These are phyloP conservation scores for Cataglyphis rosenhaueri DNA, from an alignment of 2,888 invertebrate genomes.

Conservation along the genomic window DNA sequence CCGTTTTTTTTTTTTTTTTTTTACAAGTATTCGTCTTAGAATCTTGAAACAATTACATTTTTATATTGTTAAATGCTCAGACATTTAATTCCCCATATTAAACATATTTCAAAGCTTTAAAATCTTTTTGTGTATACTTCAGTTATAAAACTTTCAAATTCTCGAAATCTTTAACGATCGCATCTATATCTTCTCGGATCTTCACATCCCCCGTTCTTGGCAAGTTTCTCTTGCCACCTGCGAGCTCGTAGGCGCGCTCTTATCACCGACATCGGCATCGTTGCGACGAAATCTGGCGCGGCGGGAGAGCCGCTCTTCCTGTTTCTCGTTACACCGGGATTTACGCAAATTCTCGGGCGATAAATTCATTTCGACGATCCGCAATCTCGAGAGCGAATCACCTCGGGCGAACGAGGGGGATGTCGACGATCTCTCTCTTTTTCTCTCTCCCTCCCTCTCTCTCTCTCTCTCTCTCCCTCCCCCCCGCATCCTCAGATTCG, in stretches of 20 bases:
- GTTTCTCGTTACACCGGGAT: conserved; percentile 66
- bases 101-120: not conserved
- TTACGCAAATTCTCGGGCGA: conserved; percentile 70
- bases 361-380: conserved; percentile 72
- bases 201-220: not conserved
- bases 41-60: not conserved
- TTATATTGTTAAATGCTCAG: not conserved
- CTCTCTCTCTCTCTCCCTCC: conserved; percentile 3
- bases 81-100: not conserved
- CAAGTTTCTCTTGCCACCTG: conserved; percentile 4
- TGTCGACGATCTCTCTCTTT: conserved; percentile 2
- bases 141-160: not conserved
- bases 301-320: conserved; percentile 57
- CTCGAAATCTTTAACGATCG: conserved; percentile 2
- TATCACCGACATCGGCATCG: conserved; percentile 51
- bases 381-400: conserved; percentile 64
- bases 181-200: not conserved
- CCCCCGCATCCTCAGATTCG: conserved; percentile 8
- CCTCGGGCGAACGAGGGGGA: conserved; percentile 48
- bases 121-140: not conserved
- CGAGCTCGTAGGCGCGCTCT: conserved; percentile 30
- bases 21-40: not conserved
- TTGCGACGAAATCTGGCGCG: conserved; percentile 55
- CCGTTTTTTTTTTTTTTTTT: not conserved
- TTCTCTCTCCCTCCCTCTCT: conserved; percentile 32